Evolutionary conservation across 64 coral and sea anemone genomes (phyloP).

Genomic region (Hydrozoanthus tunicans): DNA sequence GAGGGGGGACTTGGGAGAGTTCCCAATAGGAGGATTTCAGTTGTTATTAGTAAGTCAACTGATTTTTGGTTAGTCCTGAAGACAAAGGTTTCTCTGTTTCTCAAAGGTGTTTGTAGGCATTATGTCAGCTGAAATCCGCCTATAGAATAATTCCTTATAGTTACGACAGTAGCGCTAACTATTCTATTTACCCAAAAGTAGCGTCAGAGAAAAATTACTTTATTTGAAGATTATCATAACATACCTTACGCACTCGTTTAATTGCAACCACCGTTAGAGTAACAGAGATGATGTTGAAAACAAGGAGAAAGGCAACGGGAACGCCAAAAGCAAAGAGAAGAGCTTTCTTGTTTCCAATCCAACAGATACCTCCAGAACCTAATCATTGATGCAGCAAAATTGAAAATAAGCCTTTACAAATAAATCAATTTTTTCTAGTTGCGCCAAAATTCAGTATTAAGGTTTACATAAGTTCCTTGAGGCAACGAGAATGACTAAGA

Average conservation of each 20-base stretch:
- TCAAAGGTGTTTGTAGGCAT: no score
- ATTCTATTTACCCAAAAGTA: neutral
- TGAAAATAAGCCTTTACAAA: no score
- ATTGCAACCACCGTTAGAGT: neutral
- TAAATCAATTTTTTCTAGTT: no score
- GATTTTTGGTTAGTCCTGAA: no score
- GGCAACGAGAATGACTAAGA: no score
- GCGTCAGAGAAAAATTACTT: no score
- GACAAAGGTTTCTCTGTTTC: no score
- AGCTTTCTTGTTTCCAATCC: conserved; percentile 31
- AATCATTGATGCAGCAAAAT: no score
- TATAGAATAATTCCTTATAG: neutral
- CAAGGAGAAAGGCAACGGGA: neutral
- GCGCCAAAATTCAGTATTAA: no score
- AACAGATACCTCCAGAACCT: neutral
- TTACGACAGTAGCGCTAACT: neutral
- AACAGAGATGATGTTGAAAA: neutral
- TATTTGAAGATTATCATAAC: neutral
- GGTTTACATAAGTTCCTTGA: no score
- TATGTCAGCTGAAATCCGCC: no score
- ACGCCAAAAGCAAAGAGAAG: neutral
- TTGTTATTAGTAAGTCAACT: neutral
- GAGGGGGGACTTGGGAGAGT: neutral
- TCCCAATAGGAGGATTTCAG: neutral
- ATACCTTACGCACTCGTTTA: neutral